These are phyloP conservation scores for Eupithecia pulchellata DNA, from an alignment of 2,888 invertebrate genomes.

Conservation along the genomic window DNA sequence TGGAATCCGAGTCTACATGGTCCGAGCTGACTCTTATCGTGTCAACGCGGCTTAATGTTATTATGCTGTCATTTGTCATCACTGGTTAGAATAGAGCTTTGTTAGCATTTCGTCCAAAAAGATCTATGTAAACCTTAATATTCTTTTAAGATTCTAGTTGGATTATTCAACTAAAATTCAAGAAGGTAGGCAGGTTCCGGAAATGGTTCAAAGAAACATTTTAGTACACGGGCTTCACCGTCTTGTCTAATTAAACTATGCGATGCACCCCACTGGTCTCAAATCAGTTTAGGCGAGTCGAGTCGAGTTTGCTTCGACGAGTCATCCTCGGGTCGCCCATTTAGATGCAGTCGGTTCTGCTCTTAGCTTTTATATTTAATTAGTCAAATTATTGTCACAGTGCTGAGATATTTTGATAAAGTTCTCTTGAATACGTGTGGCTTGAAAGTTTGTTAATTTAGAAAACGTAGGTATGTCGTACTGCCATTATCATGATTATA, in stretches of 20 bases:
- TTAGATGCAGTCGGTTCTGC: conserved; percentile 46
- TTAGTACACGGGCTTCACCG: conserved; percentile 14
- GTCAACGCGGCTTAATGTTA: too few species aligned
- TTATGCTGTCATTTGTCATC: too few species aligned
- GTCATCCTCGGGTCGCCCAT: conserved; percentile 49
- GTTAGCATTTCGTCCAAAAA: too few species aligned
- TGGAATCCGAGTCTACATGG: too few species aligned
- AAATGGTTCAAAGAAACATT: conserved; percentile 12
- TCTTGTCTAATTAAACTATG: conserved; percentile 21
- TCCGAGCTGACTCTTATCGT: too few species aligned
- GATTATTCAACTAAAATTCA: not conserved
- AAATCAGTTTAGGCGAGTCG: conserved; percentile 60
- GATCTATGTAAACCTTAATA: too few species aligned
- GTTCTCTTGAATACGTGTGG: not conserved
- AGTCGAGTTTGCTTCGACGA: conserved; percentile 45
- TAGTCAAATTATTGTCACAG: conserved; percentile 18
- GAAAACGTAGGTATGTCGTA: not conserved
- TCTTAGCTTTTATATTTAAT: conserved; percentile 38
- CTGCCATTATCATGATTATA: too few species aligned
- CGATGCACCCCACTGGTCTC: conserved; percentile 48
- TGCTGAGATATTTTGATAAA: conserved; percentile 7
- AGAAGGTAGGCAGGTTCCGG: not conserved
- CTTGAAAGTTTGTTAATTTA: not conserved
- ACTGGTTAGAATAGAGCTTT: too few species aligned
- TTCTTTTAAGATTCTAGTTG: not conserved